Evolutionary conservation across 2,113 vertebrate genomes (phyloP).

Genomic region (Tonatia bakeri): DNA sequence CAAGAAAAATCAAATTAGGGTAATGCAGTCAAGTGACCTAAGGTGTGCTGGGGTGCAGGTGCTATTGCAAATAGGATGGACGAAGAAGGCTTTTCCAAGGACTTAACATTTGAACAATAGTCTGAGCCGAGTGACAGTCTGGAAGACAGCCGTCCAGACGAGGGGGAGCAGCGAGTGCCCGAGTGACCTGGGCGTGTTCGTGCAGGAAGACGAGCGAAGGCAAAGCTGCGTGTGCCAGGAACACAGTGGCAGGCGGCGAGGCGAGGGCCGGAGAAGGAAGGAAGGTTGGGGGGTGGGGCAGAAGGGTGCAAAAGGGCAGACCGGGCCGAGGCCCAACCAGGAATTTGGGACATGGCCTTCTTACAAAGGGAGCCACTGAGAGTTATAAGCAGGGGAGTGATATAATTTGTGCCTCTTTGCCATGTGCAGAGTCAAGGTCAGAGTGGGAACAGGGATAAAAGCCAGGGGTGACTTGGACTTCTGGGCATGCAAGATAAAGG

Average conservation of each 20-base stretch:
- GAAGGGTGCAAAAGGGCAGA: neutral
- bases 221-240: neutral
- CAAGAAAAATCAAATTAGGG: neutral
- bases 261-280: neutral
- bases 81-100: neutral
- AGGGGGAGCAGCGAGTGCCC: neutral
- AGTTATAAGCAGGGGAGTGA: neutral
- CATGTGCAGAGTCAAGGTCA: neutral
- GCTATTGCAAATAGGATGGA: neutral
- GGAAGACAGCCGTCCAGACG: neutral
- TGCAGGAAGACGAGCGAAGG: neutral
- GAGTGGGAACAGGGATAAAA: neutral
- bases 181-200: neutral
- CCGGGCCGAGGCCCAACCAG: too few species aligned
- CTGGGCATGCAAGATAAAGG: neutral
- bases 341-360: neutral
- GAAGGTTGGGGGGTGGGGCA: neutral
- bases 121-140: neutral
- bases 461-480: neutral
- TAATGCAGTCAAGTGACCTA: neutral
- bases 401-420: neutral
- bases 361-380: neutral
- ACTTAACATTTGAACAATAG: neutral
- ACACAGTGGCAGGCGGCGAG: neutral
- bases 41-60: neutral